Conservation (phyloP, 2,113 vertebrate genomes). For the Empidonax traillii region DNA sequence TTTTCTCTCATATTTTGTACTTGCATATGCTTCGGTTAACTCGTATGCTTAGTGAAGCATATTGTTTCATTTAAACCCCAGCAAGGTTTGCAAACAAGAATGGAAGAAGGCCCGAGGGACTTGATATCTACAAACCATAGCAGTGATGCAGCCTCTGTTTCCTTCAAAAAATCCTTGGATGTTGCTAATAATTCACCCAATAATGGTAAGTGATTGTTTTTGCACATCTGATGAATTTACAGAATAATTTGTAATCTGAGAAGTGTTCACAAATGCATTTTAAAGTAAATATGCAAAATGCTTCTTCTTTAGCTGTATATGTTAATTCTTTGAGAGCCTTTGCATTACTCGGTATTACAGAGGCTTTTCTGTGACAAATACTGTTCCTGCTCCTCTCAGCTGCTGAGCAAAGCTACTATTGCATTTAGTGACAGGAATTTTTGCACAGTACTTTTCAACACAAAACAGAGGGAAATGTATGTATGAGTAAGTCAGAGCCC, state of each 20-base stretch:
- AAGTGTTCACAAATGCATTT: background rate
- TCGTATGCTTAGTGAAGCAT: slow-evolving; percentile 22
- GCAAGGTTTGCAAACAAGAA: slow-evolving; percentile 43
- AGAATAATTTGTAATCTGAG: background rate
- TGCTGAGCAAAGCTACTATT: background rate
- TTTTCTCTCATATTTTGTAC: slow-evolving; percentile 26
- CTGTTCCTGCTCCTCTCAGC: background rate
- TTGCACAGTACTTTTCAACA: background rate
- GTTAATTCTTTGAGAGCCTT: background rate
- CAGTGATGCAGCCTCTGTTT: background rate
- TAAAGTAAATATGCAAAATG: background rate
- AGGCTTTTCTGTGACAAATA: background rate
- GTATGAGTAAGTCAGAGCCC: background rate
- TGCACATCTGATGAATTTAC: background rate
- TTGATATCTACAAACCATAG: background rate
- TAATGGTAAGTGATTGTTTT: slow-evolving; percentile 22
- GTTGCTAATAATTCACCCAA: slow-evolving; percentile 1
- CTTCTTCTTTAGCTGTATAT: background rate
- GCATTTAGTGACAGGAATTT: background rate
- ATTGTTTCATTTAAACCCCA: slow-evolving; percentile 65
- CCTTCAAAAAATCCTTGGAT: background rate
- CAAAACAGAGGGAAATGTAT: background rate
- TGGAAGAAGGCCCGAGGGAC: slow-evolving; percentile 17
- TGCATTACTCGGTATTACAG: background rate
- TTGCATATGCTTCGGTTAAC: slow-evolving; percentile 8